phyloP scores from a whole-genome alignment of 2,888 invertebrate species.

The Willowsia nigromaculata region DNA sequence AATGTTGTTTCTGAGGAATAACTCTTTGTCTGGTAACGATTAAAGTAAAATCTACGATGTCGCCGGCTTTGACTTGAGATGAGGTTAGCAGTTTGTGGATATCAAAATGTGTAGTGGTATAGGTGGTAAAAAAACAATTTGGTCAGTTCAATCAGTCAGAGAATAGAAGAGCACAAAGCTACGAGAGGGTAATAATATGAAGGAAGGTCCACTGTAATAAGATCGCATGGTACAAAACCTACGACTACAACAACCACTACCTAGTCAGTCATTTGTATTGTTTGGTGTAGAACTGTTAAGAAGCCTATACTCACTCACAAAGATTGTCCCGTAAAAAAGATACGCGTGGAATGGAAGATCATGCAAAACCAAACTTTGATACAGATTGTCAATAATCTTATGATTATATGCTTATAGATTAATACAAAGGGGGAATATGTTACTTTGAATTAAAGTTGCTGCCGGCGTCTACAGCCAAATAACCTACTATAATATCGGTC shows the following conservation, averaged over 20 bases:
- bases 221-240: not conserved
- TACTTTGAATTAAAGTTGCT: too few relatives aligned
- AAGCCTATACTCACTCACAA: not conserved
- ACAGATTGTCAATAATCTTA: too few relatives aligned
- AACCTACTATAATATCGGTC: too few relatives aligned
- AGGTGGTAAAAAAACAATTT: not conserved
- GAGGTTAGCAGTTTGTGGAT: not conserved
- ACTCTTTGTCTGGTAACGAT: slow-evolving; percentile 12
- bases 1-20: not conserved
- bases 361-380: too few relatives aligned
- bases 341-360: too few relatives aligned
- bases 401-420: too few relatives aligned
- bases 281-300: not conserved
- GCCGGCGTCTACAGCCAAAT: too few relatives aligned
- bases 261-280: slow-evolving; percentile 12
- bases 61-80: not conserved
- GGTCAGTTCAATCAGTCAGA: too few relatives aligned
- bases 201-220: not conserved
- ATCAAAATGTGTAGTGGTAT: not conserved
- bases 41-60: not conserved
- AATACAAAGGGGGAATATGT: too few relatives aligned
- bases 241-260: not conserved
- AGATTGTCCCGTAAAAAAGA: not conserved
- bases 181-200: not conserved
- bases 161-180: too few relatives aligned